Evolutionary conservation across 2,888 invertebrate species (phyloP), one percentile per base, ranked within the genome.

Genomic region (Pedicia rivosa): DNA sequence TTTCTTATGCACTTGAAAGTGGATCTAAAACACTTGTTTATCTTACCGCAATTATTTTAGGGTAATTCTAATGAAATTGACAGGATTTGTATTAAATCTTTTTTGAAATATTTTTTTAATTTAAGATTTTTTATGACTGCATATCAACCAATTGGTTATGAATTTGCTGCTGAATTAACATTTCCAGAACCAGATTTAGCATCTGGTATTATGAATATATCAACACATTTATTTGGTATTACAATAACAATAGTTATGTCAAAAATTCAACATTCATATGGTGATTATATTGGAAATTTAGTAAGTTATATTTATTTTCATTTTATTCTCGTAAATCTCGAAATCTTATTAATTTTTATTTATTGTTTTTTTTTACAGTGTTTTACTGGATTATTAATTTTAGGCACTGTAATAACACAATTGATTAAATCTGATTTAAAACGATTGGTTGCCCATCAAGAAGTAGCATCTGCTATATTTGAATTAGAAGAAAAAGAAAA

Each of bases 71-170:
- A 10, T 12, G 28, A 7, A 15, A 36, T 12, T 19, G 15, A 15
- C 24, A 30, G 14, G 10, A 12, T 15, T 30, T 15, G 9, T 10
- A 19, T 13, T 7, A 24, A 10, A 9, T 14, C 13, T 15, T 24
- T 25, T 13, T 28, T 16, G 10, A 40, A 13, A 19, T 15, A 20
- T 7, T 3, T 33, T 19, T 19, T 30, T 39, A 33, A 39, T 38
- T 55, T 5, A 54, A 76, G 78, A 39, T 76, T 74, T 52, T 79
- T 78, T 57, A 76, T 80, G 71, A 74, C 77, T 8, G 78, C 78
- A 7, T 80, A 78, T 51, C 56, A 78, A 27, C 73, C 78, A 0
- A 65, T 81, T 14, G 79, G 79, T 1, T 79, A 78, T 55, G 79
- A 81, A 50, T 70, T 78, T 49, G 78, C 76, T 16, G 73, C 76